Evolutionary conservation across 2,888 invertebrate species (phyloP), one percentile per base, ranked within the genome.

Genomic region (Carabus problematicus): DNA sequence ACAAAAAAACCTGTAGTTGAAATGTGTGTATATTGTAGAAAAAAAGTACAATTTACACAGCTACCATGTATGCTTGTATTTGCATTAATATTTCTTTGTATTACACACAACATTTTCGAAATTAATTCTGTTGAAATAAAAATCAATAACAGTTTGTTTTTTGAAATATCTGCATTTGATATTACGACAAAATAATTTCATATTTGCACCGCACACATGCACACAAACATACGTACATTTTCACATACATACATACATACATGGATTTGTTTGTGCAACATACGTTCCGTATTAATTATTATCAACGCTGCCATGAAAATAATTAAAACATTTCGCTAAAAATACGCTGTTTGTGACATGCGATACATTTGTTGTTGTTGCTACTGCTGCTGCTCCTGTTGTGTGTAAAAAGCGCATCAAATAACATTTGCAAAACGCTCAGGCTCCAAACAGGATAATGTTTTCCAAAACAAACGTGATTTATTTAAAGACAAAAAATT

Each of bases 401-500:
- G 2, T 29, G 2, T 29, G 2, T 29, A 56, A 56, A 29, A 56
- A 9, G 29, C 19, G 29, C 56, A 56, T 56, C 19, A 56, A 56
- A 56, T 29, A 56, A 56, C 56, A 39, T 39, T 11, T 42, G 43
- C 60, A 41, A 18, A 41, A 43, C 16, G 16, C 6, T 29, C 29
- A 6, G 3, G 29, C 29, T 3, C 29, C 6, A 39, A 56, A 29
- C 29, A 29, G 29, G 29, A 29, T 29, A 29, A 29, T 29, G 6
- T 6, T 29, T 29, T 29, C 3, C 29, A 56, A 56, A 56, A 39
- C 6, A 29, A 29, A 9, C 12, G 4, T 39, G 14, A 56, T 56
- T 56, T 56, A 56, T 56, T 56, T 56, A 56, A 12, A 55, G 55
- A 55, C n/a, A 52, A 56, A 19, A 39, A 55, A 40, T n/a, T 29